Conservation (phyloP, 2,113 vertebrate species). For the Mustelus asterias region DNA sequence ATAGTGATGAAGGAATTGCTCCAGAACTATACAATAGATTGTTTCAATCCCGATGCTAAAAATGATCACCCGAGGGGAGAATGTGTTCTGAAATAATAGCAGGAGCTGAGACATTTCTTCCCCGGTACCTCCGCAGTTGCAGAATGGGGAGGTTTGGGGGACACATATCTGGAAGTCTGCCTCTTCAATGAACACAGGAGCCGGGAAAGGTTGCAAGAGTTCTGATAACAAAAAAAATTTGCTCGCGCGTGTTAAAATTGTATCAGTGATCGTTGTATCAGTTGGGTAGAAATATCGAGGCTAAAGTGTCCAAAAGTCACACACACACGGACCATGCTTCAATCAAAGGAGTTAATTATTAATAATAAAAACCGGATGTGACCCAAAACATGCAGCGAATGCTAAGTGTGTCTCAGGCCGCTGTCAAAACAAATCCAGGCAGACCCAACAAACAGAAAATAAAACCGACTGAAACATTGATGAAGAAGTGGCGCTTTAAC, state of each 20-base stretch:
- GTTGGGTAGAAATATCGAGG: not conserved
- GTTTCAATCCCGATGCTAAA: not conserved
- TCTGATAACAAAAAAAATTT: not conserved
- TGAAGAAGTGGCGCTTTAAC: conserved; percentile 21
- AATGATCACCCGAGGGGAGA: not conserved
- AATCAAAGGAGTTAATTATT: not conserved
- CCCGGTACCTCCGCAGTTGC: too few species aligned
- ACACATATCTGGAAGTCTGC: not conserved
- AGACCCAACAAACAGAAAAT: conserved; percentile 22
- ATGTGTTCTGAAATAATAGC: not conserved
- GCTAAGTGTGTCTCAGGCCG: not conserved
- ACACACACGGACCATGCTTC: too few species aligned
- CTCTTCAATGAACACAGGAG: not conserved
- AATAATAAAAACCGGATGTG: not conserved
- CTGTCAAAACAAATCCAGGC: conserved; percentile 28
- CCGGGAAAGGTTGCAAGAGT: not conserved
- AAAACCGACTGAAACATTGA: conserved; percentile 17
- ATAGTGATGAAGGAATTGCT: not conserved
- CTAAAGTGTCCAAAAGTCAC: not conserved
- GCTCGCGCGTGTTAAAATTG: not conserved
- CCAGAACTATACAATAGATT: not conserved
- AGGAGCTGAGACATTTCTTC: too few species aligned
- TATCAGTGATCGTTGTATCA: too few species aligned
- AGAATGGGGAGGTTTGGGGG: not conserved
- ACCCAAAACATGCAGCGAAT: not conserved